A percentile compares a stretch with the other conserved stretches of the same genome.
These are phyloP conservation scores for Tenthredo notha DNA, from an alignment of 2,888 invertebrate species.

Conservation along the genomic window DNA sequence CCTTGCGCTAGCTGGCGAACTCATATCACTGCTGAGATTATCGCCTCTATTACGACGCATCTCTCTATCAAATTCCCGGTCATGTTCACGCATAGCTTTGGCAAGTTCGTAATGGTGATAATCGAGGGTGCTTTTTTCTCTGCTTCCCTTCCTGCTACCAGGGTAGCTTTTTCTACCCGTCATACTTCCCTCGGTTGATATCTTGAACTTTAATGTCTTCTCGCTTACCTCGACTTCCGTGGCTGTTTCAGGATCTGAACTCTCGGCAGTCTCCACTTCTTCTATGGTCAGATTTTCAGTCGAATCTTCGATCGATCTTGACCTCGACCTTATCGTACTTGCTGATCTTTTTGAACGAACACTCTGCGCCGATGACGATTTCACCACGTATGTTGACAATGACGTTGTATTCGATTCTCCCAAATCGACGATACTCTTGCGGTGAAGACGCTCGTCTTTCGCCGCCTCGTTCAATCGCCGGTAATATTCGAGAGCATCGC, in stretches of 20 bases:
- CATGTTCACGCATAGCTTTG: conserved; percentile 79
- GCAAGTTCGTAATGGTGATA: conserved; percentile 78
- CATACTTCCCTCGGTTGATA: conserved; percentile 84
- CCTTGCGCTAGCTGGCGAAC: conserved; percentile 72
- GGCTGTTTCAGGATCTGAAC: conserved; percentile 84
- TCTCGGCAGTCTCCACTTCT: conserved; percentile 80
- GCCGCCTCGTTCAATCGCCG: conserved; percentile 83
- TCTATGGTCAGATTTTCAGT: conserved; percentile 74
- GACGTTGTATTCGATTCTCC: conserved; percentile 67
- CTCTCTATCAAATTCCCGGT: conserved; percentile 70
- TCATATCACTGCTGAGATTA: conserved; percentile 70
- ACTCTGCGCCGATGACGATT: conserved; percentile 71
- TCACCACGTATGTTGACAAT: conserved; percentile 71
- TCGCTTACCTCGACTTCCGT: conserved; percentile 88
- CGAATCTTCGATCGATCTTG: conserved; percentile 75
- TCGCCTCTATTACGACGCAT: conserved; percentile 70
- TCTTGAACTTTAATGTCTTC: conserved; percentile 88
- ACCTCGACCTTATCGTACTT: conserved; percentile 73
- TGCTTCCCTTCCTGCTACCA: conserved; percentile 85
- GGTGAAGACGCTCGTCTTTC: conserved; percentile 82
- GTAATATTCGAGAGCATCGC: conserved; percentile 83
- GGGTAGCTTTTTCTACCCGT: conserved; percentile 83
- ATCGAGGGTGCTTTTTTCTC: conserved; percentile 80
- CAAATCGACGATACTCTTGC: conserved; percentile 80
- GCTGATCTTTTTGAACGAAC: conserved; percentile 78